These are phyloP conservation scores for Periophthalmodon schlosseri DNA, from an alignment of 2,113 vertebrate species.

Conservation along the genomic window DNA sequence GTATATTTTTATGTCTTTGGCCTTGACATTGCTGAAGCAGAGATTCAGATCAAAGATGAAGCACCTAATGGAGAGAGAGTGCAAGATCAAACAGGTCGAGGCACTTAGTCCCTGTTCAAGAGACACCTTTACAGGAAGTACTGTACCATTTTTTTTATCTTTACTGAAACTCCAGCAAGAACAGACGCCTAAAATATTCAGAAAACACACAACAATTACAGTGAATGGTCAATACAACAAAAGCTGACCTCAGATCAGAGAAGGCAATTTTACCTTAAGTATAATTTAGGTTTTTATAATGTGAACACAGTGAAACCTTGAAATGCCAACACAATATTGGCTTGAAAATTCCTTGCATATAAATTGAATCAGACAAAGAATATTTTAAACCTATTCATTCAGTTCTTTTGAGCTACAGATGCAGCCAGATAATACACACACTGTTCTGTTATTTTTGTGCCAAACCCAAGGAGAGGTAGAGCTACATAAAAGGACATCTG, in stretches of 20 bases:
- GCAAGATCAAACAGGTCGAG: conserved; percentile 21
- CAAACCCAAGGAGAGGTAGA: background rate
- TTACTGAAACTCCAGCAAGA: background rate
- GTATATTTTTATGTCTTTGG: background rate
- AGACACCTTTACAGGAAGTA: conserved; percentile 22
- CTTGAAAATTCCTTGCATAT: background rate
- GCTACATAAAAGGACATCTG: background rate
- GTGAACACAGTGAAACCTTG: background rate
- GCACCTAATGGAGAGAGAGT: conserved; percentile 18
- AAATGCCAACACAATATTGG: background rate
- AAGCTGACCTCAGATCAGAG: background rate
- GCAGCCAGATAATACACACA: background rate
- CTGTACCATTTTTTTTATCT: conserved; percentile 12
- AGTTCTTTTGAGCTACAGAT: background rate
- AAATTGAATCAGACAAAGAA: background rate
- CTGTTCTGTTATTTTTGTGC: background rate
- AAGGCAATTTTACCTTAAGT: background rate
- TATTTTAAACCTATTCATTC: background rate
- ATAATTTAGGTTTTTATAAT: background rate
- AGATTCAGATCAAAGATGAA: conserved; percentile 23
- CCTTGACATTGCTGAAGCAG: background rate
- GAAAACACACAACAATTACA: background rate
- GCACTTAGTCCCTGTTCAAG: conserved; percentile 7
- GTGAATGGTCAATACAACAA: background rate
- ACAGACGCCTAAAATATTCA: background rate